Percentiles rank a stretch among this genome's conserved stretches.
These are phyloP conservation scores for Orchestes rusci DNA, from an alignment of 2,888 invertebrate genomes.

Conservation along the genomic window DNA sequence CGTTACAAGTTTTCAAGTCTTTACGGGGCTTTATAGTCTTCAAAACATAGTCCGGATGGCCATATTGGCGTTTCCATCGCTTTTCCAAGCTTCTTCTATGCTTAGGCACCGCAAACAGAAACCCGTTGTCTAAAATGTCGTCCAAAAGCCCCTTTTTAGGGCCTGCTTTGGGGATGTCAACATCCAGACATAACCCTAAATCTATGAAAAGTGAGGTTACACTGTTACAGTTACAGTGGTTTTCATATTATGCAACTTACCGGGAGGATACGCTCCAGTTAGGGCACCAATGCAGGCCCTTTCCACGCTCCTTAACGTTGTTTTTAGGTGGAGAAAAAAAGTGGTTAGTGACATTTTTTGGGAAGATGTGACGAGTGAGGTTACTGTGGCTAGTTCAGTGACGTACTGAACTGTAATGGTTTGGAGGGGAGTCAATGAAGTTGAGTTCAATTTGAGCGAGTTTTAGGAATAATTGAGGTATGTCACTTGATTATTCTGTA, in stretches of 20 bases:
- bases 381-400: no score
- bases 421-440: no score
- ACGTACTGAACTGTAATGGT: no score
- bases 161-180: slow-evolving; percentile 2
- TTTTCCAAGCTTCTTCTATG: slow-evolving; percentile 69
- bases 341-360: slow-evolving; percentile 19
- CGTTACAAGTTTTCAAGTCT: slow-evolving; percentile 66
- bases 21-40: slow-evolving; percentile 66
- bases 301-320: slow-evolving; percentile 14
- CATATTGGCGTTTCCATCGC: slow-evolving; percentile 66
- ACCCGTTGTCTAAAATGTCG: slow-evolving; percentile 63
- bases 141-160: slow-evolving; percentile 42
- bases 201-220: slow-evolving; percentile 31
- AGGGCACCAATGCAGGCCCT: slow-evolving; percentile 24
- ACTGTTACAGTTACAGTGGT: slow-evolving; percentile 18
- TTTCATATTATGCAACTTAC: slow-evolving; percentile 29
- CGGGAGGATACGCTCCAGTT: slow-evolving; percentile 28
- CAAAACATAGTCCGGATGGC: slow-evolving; percentile 56
- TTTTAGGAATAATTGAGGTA: no score
- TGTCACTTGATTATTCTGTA: background rate
- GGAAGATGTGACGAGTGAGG: no score
- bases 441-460: no score
- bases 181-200: slow-evolving; percentile 21
- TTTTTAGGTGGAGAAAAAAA: slow-evolving; percentile 15
- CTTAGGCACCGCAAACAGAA: slow-evolving; percentile 79